phyloP scores from a whole-genome alignment of 2,113 vertebrate genomes.

The Balaenoptera acutorostrata region DNA sequence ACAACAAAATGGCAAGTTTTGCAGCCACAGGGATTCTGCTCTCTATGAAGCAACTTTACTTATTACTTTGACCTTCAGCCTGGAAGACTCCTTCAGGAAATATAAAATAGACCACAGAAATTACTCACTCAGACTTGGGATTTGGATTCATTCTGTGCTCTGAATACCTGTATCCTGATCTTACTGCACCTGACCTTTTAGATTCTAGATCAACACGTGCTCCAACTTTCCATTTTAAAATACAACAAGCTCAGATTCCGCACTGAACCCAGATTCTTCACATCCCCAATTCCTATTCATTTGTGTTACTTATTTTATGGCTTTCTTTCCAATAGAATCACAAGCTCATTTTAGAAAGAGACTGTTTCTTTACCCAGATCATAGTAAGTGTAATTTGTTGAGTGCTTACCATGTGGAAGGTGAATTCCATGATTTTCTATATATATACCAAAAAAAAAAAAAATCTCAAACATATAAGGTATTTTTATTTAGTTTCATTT shows the following conservation, averaged over 20 bases:
- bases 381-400: not conserved
- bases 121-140: not conserved
- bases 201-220: conserved; percentile 13
- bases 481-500: not conserved
- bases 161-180: not conserved
- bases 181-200: not conserved
- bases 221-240: conserved; percentile 14
- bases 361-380: not conserved
- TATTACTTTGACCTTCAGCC: conserved; percentile 2
- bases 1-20: not conserved
- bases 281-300: not conserved
- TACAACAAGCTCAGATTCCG: not conserved
- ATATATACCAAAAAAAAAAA: not conserved
- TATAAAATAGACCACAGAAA: conserved; percentile 13
- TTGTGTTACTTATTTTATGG: not conserved
- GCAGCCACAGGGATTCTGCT: not conserved
- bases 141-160: not conserved
- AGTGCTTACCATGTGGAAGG: not conserved
- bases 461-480: not conserved
- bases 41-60: not conserved
- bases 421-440: not conserved
- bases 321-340: not conserved
- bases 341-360: not conserved
- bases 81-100: conserved; percentile 10
- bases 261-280: not conserved